These are phyloP conservation scores for Micronycteris hirsuta DNA, from an alignment of 2,113 vertebrate genomes.

Conservation along the genomic window DNA sequence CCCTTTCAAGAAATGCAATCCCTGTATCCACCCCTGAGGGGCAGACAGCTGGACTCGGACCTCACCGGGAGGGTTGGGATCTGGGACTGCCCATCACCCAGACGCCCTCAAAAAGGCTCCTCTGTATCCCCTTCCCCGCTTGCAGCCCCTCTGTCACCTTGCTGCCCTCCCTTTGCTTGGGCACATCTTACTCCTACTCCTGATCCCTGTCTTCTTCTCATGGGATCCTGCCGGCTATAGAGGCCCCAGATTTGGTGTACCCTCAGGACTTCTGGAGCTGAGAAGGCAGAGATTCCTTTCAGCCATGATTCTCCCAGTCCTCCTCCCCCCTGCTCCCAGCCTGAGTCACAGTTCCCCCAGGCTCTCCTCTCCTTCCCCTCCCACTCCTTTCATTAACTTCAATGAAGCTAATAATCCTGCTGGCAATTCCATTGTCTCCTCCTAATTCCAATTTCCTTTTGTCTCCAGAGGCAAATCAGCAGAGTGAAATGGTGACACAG, in stretches of 20 bases:
- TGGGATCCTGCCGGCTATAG: background rate
- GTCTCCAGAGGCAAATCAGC: constrained; percentile 66
- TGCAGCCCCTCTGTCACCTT: background rate
- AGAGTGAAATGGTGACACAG: constrained; percentile 34
- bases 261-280: background rate
- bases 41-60: background rate
- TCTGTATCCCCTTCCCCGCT: background rate
- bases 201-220: background rate
- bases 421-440: constrained; percentile 65
- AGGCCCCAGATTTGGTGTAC: background rate
- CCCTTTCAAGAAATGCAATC: background rate
- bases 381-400: constrained; percentile 64
- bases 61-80: background rate
- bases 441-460: constrained; percentile 73
- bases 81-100: background rate
- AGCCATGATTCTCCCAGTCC: accelerated
- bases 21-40: background rate
- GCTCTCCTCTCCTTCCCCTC: background rate
- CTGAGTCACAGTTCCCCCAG: constrained; percentile 22
- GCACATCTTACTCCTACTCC: too few species aligned
- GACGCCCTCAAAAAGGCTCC: background rate
- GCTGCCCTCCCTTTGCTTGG: background rate
- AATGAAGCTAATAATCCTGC: constrained; percentile 67
- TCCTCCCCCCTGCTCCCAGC: background rate
- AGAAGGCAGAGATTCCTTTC: background rate